Percentiles rank a stretch among this genome's conserved stretches.
Conservation (phyloP, 2,113 vertebrate species). For the Budorcas taxicolor region DNA sequence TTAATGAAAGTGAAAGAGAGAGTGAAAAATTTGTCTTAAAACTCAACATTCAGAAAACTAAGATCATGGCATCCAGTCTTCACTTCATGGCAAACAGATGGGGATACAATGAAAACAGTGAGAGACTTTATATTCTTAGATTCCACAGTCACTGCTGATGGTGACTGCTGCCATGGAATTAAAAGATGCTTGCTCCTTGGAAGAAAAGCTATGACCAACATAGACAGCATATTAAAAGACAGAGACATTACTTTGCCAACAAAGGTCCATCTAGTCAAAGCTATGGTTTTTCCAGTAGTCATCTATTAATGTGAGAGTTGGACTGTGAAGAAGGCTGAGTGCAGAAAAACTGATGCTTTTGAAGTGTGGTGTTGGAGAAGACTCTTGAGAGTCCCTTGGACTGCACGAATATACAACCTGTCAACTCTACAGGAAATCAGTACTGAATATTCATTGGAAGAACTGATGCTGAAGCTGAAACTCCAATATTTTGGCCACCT, state of each 20-base stretch:
- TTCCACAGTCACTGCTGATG: background rate
- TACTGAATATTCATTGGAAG: background rate
- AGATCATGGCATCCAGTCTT: background rate
- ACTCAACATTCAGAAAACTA: background rate
- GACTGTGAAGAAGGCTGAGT: background rate
- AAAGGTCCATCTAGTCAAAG: background rate
- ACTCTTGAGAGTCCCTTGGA: background rate
- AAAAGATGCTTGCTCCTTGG: background rate
- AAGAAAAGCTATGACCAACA: background rate
- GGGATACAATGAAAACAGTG: background rate
- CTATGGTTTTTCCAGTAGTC: background rate
- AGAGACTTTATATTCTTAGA: background rate
- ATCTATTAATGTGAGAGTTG: background rate
- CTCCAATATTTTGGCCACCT: background rate
- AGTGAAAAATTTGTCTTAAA: background rate
- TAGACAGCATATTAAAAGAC: background rate
- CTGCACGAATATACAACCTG: background rate
- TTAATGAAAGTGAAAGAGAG: background rate
- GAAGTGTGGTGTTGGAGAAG: background rate
- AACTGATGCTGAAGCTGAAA: background rate
- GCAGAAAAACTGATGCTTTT: background rate
- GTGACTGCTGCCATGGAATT: background rate
- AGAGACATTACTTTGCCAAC: background rate
- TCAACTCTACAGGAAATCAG: background rate
- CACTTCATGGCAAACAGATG: background rate